Evolutionary conservation across 2,888 invertebrate genomes (phyloP), one percentile per base, ranked within the genome.

Genomic region (Operophtera brumata): DNA sequence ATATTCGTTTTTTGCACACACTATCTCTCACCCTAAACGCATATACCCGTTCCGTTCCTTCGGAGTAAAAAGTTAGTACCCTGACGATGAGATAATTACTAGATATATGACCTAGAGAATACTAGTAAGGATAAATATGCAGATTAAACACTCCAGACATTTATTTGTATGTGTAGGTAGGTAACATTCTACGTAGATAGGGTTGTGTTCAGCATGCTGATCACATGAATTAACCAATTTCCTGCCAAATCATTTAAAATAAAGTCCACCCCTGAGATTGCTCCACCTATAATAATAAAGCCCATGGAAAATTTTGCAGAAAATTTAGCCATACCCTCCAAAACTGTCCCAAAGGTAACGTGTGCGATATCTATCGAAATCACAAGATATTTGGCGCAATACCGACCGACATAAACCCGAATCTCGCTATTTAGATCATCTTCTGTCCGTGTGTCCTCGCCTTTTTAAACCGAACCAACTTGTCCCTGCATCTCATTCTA

Each of bases 361-460:
- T 57, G 50, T 47, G 40, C 50, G 46, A 49, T 54, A 46, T 49
- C 47, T 60, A 50, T 59, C 52, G 50, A 67, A 69, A 69, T 64
- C 52, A 64, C 65, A 66, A 69, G 73, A 72, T 69, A 78, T 73
- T 72, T 73, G 66, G 62, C 72, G 65, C 67, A 75, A 77, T 75
- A 71, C 73, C 71, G 67, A 73, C 73, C 70, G 67, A 67, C 77
- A 79, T 84, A 84, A 84, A 85, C 81, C 73, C 63, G 68, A 71
- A 78, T 71, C 74, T 76, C 72, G 71, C 84, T 73, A 83, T 86
- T 85, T 82, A 85, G 85, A 85, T 85, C 84, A 84, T 85, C 83
- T 83, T 67, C 69, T 71, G 74, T 77, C 65, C 71, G 66, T 67
- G 67, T 67, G 67, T 73, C 73, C 73, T 69, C 68, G 66, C 69